Conservation (phyloP, 2,797 vertebrate species). For the Helostoma temminkii region DNA sequence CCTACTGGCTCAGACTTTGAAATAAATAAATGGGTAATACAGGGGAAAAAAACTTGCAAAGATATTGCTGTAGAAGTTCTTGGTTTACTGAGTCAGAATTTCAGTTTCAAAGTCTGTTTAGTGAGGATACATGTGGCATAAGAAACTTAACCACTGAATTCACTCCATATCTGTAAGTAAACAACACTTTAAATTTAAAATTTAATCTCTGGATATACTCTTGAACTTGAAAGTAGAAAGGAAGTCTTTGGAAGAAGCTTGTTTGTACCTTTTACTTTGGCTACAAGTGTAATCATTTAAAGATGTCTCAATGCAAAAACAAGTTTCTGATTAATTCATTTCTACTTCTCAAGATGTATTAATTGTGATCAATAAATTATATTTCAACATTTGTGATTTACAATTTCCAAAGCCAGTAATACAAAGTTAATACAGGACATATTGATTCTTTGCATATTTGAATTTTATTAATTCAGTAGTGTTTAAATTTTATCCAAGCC, state of each 20-base stretch:
- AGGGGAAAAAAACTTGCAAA: slow-evolving; percentile 14
- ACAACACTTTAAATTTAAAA: slow-evolving; percentile 2
- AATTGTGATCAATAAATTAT: not conserved
- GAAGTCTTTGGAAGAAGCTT: too few species aligned
- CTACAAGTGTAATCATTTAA: too few species aligned
- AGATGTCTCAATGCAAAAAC: not conserved
- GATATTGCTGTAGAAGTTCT: slow-evolving; percentile 36
- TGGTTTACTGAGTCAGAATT: slow-evolving; percentile 23
- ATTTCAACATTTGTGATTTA: not conserved
- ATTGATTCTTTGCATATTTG: not conserved
- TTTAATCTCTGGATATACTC: not conserved
- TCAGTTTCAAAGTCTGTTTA: slow-evolving; percentile 32
- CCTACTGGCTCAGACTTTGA: slow-evolving; percentile 49
- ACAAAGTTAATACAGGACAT: not conserved
- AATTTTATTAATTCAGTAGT: not conserved
- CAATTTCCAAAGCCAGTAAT: not conserved
- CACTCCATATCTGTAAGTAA: not conserved
- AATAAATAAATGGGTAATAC: slow-evolving; percentile 52
- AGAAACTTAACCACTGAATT: slow-evolving; percentile 8
- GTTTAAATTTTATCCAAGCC: not conserved
- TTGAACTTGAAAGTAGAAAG: too few species aligned
- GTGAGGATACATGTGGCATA: not conserved
- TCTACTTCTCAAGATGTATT: not conserved
- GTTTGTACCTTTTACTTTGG: too few species aligned
- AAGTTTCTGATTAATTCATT: too few species aligned